A percentile compares a stretch with the other conserved stretches of the same genome.
Evolutionary conservation across 2,113 vertebrate genomes (phyloP).

Genomic region (Ctenomys sociabilis): DNA sequence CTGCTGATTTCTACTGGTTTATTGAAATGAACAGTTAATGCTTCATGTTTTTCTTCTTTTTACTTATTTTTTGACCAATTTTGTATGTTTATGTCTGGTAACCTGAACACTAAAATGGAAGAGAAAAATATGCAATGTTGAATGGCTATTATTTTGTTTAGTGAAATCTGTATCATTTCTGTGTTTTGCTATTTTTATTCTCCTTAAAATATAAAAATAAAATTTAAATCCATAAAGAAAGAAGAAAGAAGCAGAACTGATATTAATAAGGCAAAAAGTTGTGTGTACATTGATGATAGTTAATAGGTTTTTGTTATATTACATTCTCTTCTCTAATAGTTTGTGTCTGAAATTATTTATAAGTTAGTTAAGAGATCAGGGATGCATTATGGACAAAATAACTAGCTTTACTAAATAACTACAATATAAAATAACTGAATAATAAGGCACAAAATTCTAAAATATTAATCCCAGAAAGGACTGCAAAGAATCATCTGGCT

Average conservation of each 20-base stretch:
- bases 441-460: neutral
- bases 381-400: neutral
- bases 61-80: too few species aligned
- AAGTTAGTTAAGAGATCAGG: neutral
- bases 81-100: too few species aligned
- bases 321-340: neutral
- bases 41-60: too few species aligned
- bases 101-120: too few species aligned
- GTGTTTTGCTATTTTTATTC: too few species aligned
- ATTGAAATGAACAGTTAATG: too few species aligned
- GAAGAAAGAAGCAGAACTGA: neutral
- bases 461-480: neutral
- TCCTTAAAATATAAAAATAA: too few species aligned
- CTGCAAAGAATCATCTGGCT: neutral
- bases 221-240: too few species aligned
- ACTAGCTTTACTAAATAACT: neutral
- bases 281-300: neutral
- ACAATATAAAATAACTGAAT: neutral
- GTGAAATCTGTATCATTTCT: too few species aligned
- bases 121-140: too few species aligned
- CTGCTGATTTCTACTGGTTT: too few species aligned
- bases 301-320: neutral
- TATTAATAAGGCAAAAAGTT: neutral
- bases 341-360: neutral
- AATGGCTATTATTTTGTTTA: too few species aligned